These are phyloP conservation scores for Fukomys damarensis DNA, from an alignment of 2,113 vertebrate genomes.

Conservation along the genomic window DNA sequence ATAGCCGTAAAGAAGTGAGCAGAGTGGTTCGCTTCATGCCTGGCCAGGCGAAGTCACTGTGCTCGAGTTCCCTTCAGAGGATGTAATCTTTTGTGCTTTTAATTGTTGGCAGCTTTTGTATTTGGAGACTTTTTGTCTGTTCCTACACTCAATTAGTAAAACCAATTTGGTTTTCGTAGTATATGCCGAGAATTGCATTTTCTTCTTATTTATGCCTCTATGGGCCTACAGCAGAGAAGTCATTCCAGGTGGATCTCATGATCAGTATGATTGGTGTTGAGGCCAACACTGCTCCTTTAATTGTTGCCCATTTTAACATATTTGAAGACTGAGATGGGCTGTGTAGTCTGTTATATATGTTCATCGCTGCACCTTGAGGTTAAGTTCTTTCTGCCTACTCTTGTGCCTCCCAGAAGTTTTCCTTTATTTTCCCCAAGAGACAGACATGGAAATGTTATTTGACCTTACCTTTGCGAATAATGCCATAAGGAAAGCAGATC, in stretches of 20 bases:
- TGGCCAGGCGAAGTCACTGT: neutral
- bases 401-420: neutral
- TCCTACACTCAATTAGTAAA: neutral
- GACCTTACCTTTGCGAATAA: slow-evolving; percentile 9
- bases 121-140: neutral
- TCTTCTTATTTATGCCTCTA: slow-evolving; percentile 21
- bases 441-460: slow-evolving; percentile 11
- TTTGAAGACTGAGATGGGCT: neutral
- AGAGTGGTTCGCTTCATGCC: neutral
- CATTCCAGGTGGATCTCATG: neutral
- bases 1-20: neutral
- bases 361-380: neutral
- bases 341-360: neutral
- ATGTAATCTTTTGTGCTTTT: neutral
- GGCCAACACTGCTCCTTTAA: neutral
- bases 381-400: slow-evolving; percentile 20
- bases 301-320: neutral
- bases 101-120: neutral
- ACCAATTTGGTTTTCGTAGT: slow-evolving; percentile 40
- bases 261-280: neutral
- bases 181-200: slow-evolving; percentile 6
- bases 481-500: neutral
- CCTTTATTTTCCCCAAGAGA: slow-evolving; percentile 44
- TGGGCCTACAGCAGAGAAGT: neutral
- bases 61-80: slow-evolving; percentile 4